Evolutionary conservation across 1,140 invertebrate genomes (phyloP).

Genomic region (Adelges cooleyi): DNA sequence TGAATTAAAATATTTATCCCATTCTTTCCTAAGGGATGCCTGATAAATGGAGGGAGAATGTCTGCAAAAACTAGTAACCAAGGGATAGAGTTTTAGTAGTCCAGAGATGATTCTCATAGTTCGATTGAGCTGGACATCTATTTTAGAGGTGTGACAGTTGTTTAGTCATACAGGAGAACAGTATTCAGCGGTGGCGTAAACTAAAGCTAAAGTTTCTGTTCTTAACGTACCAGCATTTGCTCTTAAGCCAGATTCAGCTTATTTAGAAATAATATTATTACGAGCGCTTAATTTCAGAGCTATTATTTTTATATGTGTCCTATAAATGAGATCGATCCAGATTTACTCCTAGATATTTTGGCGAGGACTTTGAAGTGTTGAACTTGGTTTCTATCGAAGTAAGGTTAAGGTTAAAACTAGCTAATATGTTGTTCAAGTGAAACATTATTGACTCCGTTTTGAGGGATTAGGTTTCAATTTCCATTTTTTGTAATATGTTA

Average conservation of each 20-base stretch:
- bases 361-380: not conserved
- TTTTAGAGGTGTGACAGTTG: not conserved
- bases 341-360: constrained; percentile 21
- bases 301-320: constrained; percentile 1
- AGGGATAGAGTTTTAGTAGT: constrained; percentile 5
- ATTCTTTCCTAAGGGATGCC: not conserved
- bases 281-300: constrained; percentile 17
- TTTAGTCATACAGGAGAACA: constrained; percentile 24
- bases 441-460: constrained; percentile 21
- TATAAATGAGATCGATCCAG: constrained; percentile 21
- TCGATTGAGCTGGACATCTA: constrained; percentile 9
- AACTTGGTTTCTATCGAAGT: not conserved
- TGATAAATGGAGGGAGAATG: not conserved
- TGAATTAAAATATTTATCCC: not conserved
- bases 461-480: constrained; percentile 14
- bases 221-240: not conserved
- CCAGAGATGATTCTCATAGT: constrained; percentile 14
- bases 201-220: constrained; percentile 19
- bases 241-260: constrained; percentile 5
- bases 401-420: not conserved
- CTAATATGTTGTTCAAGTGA: constrained; percentile 10
- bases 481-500: constrained; percentile 13
- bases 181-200: constrained; percentile 30
- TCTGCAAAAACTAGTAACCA: constrained; percentile 10
- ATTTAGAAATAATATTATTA: constrained; percentile 26